Percentiles rank a stretch among this genome's conserved stretches.
Evolutionary conservation across 2,797 vertebrate species (phyloP).

Genomic region (Bucorvus abyssinicus): DNA sequence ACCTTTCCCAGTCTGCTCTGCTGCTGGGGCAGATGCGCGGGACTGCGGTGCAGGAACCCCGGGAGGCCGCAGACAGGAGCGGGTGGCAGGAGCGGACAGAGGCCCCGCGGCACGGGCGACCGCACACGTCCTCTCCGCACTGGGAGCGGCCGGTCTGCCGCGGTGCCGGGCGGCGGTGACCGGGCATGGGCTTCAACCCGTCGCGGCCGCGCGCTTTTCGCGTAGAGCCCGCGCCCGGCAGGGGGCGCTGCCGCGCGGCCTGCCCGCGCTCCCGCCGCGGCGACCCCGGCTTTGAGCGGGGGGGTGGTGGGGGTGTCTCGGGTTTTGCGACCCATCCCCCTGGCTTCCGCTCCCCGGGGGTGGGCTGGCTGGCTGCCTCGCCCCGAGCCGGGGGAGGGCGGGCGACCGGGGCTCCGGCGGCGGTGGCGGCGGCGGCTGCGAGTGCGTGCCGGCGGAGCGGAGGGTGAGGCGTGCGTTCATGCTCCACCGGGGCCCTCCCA

Average conservation of each 20-base stretch:
- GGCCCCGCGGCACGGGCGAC: not conserved
- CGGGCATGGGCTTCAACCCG: not conserved
- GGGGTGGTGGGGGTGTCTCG: too few relatives aligned
- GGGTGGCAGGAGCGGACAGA: not conserved
- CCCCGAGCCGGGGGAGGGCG: not conserved
- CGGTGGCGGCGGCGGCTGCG: too few relatives aligned
- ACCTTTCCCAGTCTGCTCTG: not conserved
- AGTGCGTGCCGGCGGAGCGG: not conserved
- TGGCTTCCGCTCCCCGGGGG: not conserved
- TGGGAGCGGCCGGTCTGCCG: not conserved
- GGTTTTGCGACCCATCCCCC: too few relatives aligned
- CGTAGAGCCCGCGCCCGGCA: too few relatives aligned
- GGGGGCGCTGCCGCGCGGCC: too few relatives aligned
- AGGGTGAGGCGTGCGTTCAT: not conserved
- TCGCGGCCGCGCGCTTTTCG: too few relatives aligned
- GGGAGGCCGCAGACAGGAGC: not conserved
- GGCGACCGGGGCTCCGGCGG: not conserved
- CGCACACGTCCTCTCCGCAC: not conserved
- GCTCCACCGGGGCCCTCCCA: not conserved
- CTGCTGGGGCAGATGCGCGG: not conserved
- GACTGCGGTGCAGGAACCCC: not conserved
- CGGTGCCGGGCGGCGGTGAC: not conserved
- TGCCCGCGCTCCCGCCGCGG: too few relatives aligned
- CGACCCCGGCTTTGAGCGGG: too few relatives aligned
- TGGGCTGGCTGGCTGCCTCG: not conserved